Percentiles rank a stretch among this genome's conserved stretches.
These are phyloP conservation scores for Calypte anna DNA, from an alignment of 2,113 vertebrate species.

Conservation along the genomic window DNA sequence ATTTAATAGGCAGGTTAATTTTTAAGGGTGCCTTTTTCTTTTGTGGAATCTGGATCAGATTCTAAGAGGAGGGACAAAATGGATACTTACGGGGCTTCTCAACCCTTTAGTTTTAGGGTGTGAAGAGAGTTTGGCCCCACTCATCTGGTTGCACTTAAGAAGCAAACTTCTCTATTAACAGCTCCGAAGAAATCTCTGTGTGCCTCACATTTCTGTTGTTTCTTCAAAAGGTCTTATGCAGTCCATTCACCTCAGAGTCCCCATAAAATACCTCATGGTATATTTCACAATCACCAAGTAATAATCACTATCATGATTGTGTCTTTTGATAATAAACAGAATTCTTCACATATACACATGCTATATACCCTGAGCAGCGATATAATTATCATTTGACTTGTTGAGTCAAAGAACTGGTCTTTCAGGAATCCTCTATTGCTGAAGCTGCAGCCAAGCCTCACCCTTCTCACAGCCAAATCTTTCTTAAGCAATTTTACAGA, in stretches of 20 bases:
- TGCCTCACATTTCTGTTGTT: neutral
- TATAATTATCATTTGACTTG: slow-evolving; percentile 32
- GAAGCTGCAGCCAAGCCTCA: neutral
- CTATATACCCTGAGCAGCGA: neutral
- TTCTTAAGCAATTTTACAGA: neutral
- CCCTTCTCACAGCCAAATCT: neutral
- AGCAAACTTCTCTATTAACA: neutral
- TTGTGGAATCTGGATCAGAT: neutral
- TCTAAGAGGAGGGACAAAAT: neutral
- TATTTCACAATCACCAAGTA: slow-evolving; percentile 33
- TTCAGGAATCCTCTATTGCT: slow-evolving; percentile 36
- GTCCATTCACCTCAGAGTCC: neutral
- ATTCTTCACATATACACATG: slow-evolving; percentile 15
- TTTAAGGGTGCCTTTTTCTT: neutral
- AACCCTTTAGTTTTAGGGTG: neutral
- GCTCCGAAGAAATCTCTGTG: neutral
- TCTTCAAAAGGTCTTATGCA: neutral
- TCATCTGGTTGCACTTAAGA: neutral
- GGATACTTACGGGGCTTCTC: neutral
- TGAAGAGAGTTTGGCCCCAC: neutral
- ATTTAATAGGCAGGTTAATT: slow-evolving; percentile 28
- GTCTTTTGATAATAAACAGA: slow-evolving; percentile 38
- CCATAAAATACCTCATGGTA: neutral
- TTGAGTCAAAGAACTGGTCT: slow-evolving; percentile 56
- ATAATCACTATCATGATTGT: slow-evolving; percentile 15